phyloP scores from a whole-genome alignment of 2,888 invertebrate genomes.

The Rhagonycha fulva region DNA sequence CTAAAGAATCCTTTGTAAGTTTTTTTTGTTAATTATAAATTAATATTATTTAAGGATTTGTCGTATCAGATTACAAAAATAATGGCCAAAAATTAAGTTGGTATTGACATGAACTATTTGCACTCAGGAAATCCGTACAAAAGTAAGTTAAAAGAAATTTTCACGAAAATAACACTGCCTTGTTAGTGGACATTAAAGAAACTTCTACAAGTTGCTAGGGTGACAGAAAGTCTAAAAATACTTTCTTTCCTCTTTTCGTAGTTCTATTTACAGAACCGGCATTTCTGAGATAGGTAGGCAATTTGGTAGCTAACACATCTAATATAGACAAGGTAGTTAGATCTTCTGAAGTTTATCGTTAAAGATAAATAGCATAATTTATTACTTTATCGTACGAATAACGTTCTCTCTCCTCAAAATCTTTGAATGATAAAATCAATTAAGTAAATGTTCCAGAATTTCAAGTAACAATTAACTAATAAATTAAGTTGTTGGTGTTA shows the following conservation, averaged over 20 bases:
- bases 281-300: slow-evolving; percentile 23
- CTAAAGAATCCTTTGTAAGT: slow-evolving; percentile 56
- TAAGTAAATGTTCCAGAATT: background rate
- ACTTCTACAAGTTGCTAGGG: slow-evolving; percentile 27
- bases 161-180: slow-evolving; percentile 32
- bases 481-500: no score
- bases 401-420: background rate
- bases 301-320: slow-evolving; percentile 21
- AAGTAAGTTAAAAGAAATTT: slow-evolving; percentile 20
- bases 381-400: background rate
- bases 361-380: slow-evolving; percentile 20
- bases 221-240: slow-evolving; percentile 30
- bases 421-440: background rate
- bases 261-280: slow-evolving; percentile 22
- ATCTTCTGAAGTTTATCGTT: slow-evolving; percentile 12
- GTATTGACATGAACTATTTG: background rate
- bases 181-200: slow-evolving; percentile 35
- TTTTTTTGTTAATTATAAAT: background rate
- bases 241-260: slow-evolving; percentile 27
- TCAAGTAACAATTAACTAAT: background rate
- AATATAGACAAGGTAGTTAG: slow-evolving; percentile 18
- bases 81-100: background rate
- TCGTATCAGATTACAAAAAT: background rate
- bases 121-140: slow-evolving; percentile 14
- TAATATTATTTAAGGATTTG: background rate